These are phyloP conservation scores for Chrysolina oricalcia DNA, from an alignment of 2,888 invertebrate genomes.

Conservation along the genomic window DNA sequence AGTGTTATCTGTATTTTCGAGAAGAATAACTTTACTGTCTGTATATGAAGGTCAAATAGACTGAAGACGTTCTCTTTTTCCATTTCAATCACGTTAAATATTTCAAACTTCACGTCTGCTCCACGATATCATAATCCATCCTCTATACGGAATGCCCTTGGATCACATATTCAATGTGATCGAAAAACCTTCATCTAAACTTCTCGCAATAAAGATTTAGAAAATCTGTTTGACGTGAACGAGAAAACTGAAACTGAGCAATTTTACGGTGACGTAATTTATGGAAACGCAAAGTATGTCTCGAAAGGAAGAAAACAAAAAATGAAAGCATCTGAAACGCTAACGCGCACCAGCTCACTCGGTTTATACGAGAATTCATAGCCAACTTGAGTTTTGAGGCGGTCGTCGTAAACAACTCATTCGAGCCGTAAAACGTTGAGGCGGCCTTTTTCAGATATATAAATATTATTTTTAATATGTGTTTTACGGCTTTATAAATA, in stretches of 20 bases:
- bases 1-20: no score
- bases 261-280: slow-evolving; percentile 50
- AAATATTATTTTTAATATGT: slow-evolving; percentile 73
- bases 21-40: no score
- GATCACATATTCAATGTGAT: not conserved
- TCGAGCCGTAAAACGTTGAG: slow-evolving; percentile 69
- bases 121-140: not conserved
- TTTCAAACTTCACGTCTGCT: not conserved
- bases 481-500: slow-evolving; percentile 73
- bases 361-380: slow-evolving; percentile 63
- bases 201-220: slow-evolving; percentile 5
- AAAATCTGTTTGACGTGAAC: slow-evolving; percentile 5
- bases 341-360: slow-evolving; percentile 44
- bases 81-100: no score
- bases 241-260: slow-evolving; percentile 16
- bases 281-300: slow-evolving; percentile 52
- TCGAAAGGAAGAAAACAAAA: slow-evolving; percentile 44
- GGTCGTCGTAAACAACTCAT: slow-evolving; percentile 71
- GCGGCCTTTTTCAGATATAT: slow-evolving; percentile 72
- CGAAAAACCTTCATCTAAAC: not conserved
- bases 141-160: not conserved
- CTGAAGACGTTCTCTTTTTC: no score
- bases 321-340: slow-evolving; percentile 7
- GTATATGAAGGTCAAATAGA: no score
- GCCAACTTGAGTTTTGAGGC: slow-evolving; percentile 64